Base-by-base conservation (phyloP, 1,140 invertebrate genomes). In the Caenorhabditis briggsae region DNA sequence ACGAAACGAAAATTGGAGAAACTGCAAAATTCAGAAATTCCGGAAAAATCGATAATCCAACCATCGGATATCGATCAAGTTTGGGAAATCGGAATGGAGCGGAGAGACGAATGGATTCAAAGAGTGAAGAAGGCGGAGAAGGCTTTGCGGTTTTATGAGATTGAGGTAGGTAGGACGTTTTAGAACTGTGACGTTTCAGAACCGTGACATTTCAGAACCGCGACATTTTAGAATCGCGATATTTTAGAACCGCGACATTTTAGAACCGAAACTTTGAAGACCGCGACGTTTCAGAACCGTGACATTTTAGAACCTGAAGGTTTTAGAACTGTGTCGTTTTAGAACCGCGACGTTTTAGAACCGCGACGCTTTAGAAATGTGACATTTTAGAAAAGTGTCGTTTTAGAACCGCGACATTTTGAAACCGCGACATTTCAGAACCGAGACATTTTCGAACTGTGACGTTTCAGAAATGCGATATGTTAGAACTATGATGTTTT, bases 101-200 rank as follows among this genome's bases (percentile, higher is more conserved):
- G 46, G 14, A 12, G 70, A 8, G 70, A 78, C 23, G 70, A 78
- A 5, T 78, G 70, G 70, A 20, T 78, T 50, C 43, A 78, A 18
- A 78, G 70, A 20, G 70, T 78, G 2, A 46, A 78, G 43, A 53
- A 53, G 2, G 70, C 70, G 46, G 70, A 78, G 46, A 78, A 78
- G 70, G 70, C 70, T 20, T 14, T 78, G 25, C 50, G 70, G 11
- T 78, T 78, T 23, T 78, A 78, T 78, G 46, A 78, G 20, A 78
- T 25, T 78, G 70, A 78, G 70, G 70, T 78, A 70, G 11, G 11
- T 58, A 8, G 1, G 23, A 25, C 25, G 23, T 61, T 61, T 33
- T 3, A 33, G 9, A 61, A 61, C 33, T 3, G 33, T 3, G 33
- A 61, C 8, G 23, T 25, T 25, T 33, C 2, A 23, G n/a, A 58